Evolutionary conservation across 2,797 vertebrate genomes (phyloP).

Genomic region (Cossypha dichroa): DNA sequence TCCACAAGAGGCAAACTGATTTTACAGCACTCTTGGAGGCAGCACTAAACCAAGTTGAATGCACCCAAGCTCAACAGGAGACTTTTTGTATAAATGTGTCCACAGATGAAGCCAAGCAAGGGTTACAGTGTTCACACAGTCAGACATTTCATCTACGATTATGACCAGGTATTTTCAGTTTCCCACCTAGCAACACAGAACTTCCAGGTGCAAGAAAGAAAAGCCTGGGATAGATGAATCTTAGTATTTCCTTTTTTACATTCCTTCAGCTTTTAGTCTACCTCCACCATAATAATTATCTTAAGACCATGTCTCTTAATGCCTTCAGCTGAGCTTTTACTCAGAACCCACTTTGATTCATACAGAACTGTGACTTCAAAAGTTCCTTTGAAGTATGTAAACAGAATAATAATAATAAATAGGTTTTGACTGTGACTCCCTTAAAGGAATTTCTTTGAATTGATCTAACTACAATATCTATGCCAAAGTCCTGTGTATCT

Average conservation of each 20-base stretch:
- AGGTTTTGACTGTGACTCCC: not conserved
- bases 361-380: not conserved
- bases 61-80: not conserved
- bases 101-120: not conserved
- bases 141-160: not conserved
- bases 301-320: not conserved
- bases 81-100: not conserved
- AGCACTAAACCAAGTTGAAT: rapidly evolving
- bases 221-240: not conserved
- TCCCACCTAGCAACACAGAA: not conserved
- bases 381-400: not conserved
- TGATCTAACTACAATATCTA: not conserved
- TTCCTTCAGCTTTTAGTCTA: not conserved
- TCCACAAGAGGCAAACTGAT: not conserved
- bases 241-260: not conserved
- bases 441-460: not conserved
- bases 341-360: not conserved
- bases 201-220: not conserved
- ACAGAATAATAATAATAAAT: not conserved
- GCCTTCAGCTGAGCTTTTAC: not conserved
- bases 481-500: not conserved
- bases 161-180: not conserved
- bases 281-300: not conserved
- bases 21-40: not conserved
- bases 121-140: not conserved